phyloP scores from a whole-genome alignment of 2,113 vertebrate genomes.

The Ploceus nigricollis region DNA sequence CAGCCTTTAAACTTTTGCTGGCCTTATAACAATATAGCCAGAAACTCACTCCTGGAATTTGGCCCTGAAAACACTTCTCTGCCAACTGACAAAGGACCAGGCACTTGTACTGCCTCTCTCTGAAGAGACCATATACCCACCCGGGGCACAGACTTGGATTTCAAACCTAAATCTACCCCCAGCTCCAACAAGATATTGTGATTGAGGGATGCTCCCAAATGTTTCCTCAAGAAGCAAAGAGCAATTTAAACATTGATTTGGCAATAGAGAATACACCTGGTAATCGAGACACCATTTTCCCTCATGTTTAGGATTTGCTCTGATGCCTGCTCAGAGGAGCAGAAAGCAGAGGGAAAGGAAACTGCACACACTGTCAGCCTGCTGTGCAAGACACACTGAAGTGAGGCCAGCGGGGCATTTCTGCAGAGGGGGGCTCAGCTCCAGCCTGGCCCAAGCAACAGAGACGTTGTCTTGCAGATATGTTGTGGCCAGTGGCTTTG shows the following conservation, averaged over 20 bases:
- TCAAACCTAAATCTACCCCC: background rate
- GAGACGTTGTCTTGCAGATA: background rate
- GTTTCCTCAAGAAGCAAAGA: background rate
- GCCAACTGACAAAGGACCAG: background rate
- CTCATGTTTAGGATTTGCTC: background rate
- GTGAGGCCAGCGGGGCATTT: fast-evolving
- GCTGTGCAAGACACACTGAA: background rate
- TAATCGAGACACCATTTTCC: background rate
- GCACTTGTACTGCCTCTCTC: background rate
- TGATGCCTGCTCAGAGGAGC: background rate
- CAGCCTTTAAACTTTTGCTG: background rate
- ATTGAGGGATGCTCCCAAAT: background rate
- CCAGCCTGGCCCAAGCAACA: background rate
- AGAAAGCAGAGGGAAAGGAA: background rate
- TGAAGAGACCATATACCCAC: background rate
- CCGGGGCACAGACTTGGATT: background rate
- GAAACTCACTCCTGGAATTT: background rate
- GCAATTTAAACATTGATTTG: background rate
- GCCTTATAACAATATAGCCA: background rate
- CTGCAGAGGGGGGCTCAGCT: background rate
- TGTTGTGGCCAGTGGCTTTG: background rate
- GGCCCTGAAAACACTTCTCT: background rate
- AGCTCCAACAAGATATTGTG: fast-evolving
- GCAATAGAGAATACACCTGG: background rate
- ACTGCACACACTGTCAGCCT: background rate